These are phyloP conservation scores for Pachyramphus minor DNA, from an alignment of 2,113 vertebrate species.

Conservation along the genomic window DNA sequence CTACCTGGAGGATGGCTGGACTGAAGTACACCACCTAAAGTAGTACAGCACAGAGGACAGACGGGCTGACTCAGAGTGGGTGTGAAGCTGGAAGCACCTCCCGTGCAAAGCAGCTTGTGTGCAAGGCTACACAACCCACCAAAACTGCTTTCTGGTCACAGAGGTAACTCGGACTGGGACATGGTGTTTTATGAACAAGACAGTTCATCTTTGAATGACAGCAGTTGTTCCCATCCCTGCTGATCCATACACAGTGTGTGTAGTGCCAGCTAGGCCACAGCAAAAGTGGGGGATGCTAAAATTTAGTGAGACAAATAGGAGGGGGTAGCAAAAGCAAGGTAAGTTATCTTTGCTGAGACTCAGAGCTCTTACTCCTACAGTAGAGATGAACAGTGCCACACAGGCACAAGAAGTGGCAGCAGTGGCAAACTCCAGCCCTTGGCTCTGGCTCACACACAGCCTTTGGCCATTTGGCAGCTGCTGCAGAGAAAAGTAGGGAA, in stretches of 20 bases:
- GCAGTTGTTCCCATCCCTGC: background rate
- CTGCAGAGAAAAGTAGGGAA: background rate
- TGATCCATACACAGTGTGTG: background rate
- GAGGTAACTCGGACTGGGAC: fast-evolving
- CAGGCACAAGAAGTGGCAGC: fast-evolving
- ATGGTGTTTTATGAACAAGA: fast-evolving
- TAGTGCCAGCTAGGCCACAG: background rate
- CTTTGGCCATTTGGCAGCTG: background rate
- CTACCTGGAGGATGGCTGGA: background rate
- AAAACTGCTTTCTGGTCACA: background rate
- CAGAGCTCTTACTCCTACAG: background rate
- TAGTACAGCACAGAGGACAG: no score
- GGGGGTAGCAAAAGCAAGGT: background rate
- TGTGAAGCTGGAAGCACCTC: background rate
- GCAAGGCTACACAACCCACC: background rate
- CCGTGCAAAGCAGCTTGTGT: fast-evolving
- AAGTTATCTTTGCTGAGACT: background rate
- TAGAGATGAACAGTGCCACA: no score
- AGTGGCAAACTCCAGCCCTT: background rate
- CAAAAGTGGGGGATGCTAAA: background rate
- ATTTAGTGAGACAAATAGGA: background rate
- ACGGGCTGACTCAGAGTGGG: background rate
- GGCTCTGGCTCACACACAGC: background rate
- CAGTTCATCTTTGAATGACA: background rate
- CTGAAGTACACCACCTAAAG: fast-evolving